Evolutionary conservation across 1,140 invertebrate species (phyloP).

Genomic region (Rhopalosiphum maidis): DNA sequence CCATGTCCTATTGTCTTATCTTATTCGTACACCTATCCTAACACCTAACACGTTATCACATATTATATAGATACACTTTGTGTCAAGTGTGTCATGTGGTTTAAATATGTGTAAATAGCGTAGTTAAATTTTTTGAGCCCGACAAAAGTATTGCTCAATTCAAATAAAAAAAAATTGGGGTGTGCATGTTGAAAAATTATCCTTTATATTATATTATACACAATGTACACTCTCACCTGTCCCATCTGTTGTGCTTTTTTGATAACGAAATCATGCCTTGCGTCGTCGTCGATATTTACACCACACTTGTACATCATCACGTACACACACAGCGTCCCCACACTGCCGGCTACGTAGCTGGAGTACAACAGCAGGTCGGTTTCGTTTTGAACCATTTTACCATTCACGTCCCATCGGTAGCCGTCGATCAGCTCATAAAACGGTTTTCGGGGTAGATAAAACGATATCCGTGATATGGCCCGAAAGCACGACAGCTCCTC

Average conservation of each 20-base stretch:
- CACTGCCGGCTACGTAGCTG: slow-evolving; percentile 42
- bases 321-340: slow-evolving; percentile 31
- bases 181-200: too few relatives aligned
- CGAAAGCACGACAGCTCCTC: slow-evolving; percentile 40
- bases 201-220: background rate
- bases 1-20: too few relatives aligned
- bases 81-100: too few relatives aligned
- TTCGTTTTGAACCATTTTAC: slow-evolving; percentile 6
- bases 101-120: too few relatives aligned
- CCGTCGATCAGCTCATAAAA: slow-evolving; percentile 41
- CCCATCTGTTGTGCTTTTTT: slow-evolving; percentile 46
- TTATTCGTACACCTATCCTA: too few relatives aligned
- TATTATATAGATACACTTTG: too few relatives aligned
- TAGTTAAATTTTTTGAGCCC: too few relatives aligned
- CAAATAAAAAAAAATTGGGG: too few relatives aligned
- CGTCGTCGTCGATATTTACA: background rate
- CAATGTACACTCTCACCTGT: background rate
- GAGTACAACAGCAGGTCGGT: slow-evolving; percentile 47
- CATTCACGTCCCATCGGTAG: slow-evolving; percentile 29
- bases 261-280: slow-evolving; percentile 7
- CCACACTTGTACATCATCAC: slow-evolving; percentile 23
- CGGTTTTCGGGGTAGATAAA: slow-evolving; percentile 38
- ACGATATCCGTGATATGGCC: slow-evolving; percentile 34
- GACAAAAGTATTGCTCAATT: too few relatives aligned
- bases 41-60: too few relatives aligned